Conservation (phyloP, 2,888 invertebrate genomes). For the Ochropleura plecta region DNA sequence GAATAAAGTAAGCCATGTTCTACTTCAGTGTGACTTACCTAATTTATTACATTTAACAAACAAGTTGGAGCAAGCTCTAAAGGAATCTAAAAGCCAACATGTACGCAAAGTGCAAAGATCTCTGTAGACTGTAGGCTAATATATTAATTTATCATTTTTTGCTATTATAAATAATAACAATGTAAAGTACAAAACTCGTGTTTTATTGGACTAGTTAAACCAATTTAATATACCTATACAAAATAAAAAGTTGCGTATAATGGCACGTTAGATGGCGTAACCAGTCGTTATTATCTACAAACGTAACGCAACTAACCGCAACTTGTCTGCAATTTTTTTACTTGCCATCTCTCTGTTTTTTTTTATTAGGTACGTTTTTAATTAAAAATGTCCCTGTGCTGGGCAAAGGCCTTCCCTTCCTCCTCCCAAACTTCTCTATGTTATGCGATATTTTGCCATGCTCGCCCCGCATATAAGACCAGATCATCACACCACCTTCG, state of each 20-base stretch:
- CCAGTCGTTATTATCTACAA: not conserved
- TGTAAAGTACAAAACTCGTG: not conserved
- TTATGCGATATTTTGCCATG: too few relatives aligned
- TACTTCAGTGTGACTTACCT: slow-evolving; percentile 90
- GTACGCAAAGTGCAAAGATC: slow-evolving; percentile 89
- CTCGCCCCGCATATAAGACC: too few relatives aligned
- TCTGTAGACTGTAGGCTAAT: slow-evolving; percentile 69
- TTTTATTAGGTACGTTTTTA: too few relatives aligned
- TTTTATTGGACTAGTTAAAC: slow-evolving; percentile 26
- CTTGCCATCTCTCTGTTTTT: too few relatives aligned
- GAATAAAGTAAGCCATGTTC: slow-evolving; percentile 80
- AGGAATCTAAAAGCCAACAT: slow-evolving; percentile 91
- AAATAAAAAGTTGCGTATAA: too few relatives aligned
- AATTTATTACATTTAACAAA: slow-evolving; percentile 89
- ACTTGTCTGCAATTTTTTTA: too few relatives aligned
- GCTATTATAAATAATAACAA: slow-evolving; percentile 35
- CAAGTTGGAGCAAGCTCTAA: slow-evolving; percentile 89
- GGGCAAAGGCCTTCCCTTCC: too few relatives aligned
- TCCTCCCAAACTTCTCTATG: too few relatives aligned
- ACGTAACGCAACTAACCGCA: not conserved
- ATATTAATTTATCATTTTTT: slow-evolving; percentile 19
- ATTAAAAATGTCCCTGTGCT: too few relatives aligned
- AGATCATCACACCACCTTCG: too few relatives aligned
- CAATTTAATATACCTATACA: too few relatives aligned
- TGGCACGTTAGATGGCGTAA: not conserved